Evolutionary conservation across 1,140 invertebrate species (phyloP).

Genomic region (Drosophila ercepeae): DNA sequence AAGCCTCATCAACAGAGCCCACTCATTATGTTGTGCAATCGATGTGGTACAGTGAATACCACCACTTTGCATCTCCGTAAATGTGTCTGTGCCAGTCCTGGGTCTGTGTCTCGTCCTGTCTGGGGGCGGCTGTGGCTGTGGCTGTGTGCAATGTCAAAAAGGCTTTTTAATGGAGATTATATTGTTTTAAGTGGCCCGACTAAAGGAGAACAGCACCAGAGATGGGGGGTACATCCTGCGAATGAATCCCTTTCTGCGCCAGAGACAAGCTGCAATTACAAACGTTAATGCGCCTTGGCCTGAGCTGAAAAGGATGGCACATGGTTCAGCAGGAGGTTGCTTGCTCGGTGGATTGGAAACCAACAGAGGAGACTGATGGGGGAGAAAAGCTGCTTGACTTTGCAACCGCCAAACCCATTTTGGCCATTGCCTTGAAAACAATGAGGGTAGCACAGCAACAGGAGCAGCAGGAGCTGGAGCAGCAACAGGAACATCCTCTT

Average conservation of each 20-base stretch:
- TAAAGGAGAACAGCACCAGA: conserved; percentile 18
- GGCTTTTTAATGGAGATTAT: conserved; percentile 82
- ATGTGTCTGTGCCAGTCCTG: conserved; percentile 4
- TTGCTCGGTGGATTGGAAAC: conserved; percentile 3
- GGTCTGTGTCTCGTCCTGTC: conserved; percentile 4
- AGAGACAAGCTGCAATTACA: conserved; percentile 78
- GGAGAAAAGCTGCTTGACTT: conserved; percentile 58
- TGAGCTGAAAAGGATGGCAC: background rate
- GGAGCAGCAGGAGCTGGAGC: background rate
- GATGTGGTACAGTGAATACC: conserved; percentile 37
- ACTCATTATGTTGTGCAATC: conserved; percentile 59
- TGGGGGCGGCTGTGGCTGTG: background rate
- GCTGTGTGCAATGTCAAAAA: conserved; percentile 74
- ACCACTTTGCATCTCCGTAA: conserved; percentile 9
- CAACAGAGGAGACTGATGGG: background rate
- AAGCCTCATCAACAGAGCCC: conserved; percentile 8
- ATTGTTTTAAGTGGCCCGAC: conserved; percentile 77
- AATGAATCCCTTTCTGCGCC: conserved; percentile 33
- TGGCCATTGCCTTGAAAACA: conserved; percentile 57
- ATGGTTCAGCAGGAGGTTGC: background rate
- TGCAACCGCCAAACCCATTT: conserved; percentile 74
- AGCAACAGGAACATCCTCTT: conserved; percentile 14
- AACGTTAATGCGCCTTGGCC: conserved; percentile 72
- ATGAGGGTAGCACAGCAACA: conserved; percentile 13
- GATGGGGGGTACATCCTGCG: background rate